Conservation (phyloP, 1,140 invertebrate genomes). For the Teleopsis dalmanni region DNA sequence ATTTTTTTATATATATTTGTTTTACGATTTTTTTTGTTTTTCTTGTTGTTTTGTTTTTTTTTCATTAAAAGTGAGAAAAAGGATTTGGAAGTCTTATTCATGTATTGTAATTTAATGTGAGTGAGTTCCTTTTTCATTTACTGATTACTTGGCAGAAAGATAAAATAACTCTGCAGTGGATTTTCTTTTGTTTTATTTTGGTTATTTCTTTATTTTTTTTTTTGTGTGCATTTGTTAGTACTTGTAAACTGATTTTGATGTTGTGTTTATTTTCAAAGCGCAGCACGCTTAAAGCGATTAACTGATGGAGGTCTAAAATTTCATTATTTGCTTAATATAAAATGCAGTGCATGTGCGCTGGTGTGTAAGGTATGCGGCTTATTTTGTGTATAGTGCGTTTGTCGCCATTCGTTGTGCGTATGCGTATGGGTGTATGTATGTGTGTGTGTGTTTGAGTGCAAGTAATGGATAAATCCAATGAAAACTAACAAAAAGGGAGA, state of each 20-base stretch:
- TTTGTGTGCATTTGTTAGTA: background rate
- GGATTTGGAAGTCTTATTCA: background rate
- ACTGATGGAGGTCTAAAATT: constrained; percentile 17
- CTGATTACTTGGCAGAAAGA: background rate
- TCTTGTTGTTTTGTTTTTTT: no score
- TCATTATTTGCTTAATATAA: constrained; percentile 15
- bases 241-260: constrained; percentile 16
- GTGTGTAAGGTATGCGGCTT: no score
- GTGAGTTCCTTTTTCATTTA: background rate
- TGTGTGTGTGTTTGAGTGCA: background rate
- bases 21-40: no score
- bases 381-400: no score
- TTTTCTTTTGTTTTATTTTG: background rate
- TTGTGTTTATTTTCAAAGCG: constrained; percentile 15
- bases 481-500: background rate
- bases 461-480: background rate
- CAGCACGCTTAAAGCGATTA: constrained; percentile 15
- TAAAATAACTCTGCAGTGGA: background rate
- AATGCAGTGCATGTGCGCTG: background rate
- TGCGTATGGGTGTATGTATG: background rate
- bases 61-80: background rate
- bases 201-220: background rate
- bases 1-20: background rate
- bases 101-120: background rate
- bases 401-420: no score